phyloP scores from a whole-genome alignment of 2,888 invertebrate species.

The Sinelater perroti region DNA sequence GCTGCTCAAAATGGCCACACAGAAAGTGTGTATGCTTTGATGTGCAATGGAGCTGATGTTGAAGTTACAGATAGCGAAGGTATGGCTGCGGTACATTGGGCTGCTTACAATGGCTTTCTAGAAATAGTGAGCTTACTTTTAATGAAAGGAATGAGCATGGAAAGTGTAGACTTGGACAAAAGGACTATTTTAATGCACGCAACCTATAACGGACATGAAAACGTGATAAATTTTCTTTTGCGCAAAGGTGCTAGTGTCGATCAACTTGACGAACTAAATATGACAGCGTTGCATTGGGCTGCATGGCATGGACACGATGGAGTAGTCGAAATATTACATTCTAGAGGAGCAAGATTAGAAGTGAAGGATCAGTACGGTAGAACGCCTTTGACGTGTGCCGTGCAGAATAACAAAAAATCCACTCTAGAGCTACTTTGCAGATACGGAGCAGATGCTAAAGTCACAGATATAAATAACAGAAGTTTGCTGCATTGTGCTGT shows the following conservation, averaged over 20 bases:
- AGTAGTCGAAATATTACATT: not conserved
- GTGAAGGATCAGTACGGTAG: not conserved
- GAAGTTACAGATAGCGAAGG: not conserved
- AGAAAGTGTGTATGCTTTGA: not conserved
- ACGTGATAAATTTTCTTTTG: not conserved
- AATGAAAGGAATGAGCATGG: not conserved
- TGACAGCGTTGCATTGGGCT: conserved; percentile 3
- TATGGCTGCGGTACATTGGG: conserved; percentile 3
- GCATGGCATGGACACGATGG: not conserved
- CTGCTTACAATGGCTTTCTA: conserved; percentile 3
- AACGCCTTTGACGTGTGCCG: not conserved
- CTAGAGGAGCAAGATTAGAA: not conserved
- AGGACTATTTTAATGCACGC: not conserved
- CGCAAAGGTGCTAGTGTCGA: not conserved
- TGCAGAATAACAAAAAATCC: not conserved
- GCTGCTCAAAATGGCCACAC: conserved; percentile 4
- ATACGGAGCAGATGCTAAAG: not conserved
- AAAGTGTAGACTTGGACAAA: not conserved
- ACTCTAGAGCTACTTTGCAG: not conserved
- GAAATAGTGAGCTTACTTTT: conserved; percentile 4
- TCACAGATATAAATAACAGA: not conserved
- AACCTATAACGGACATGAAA: not conserved
- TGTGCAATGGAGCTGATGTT: not conserved
- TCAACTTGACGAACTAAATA: not conserved
- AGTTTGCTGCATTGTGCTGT: not conserved